Conservation (phyloP, 1,140 invertebrate species). For the Lordiphosa clarofinis region DNA sequence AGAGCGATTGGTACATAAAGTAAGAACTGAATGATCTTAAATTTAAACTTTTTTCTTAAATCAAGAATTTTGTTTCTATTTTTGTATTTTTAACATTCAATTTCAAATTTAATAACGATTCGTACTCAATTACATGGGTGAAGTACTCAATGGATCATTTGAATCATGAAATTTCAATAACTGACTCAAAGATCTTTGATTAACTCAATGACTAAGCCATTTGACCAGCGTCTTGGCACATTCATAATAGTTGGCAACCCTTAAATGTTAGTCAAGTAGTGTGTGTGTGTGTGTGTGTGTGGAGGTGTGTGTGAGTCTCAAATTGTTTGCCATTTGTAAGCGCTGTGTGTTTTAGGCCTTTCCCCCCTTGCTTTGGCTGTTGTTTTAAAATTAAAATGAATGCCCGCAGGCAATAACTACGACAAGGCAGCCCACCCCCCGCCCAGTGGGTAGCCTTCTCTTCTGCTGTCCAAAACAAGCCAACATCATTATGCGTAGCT, state of each 20-base stretch:
- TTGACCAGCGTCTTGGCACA: too few species aligned
- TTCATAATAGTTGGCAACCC: constrained; percentile 49
- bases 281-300: constrained; percentile 16
- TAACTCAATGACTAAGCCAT: too few species aligned
- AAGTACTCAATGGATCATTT: too few species aligned
- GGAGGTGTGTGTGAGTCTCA: constrained; percentile 33
- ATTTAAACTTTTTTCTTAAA: too few species aligned
- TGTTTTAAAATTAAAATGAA: constrained; percentile 79
- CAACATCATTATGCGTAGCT: constrained; percentile 76
- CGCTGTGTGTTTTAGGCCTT: constrained; percentile 68
- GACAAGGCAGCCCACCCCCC: constrained; percentile 46
- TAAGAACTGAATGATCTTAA: too few species aligned
- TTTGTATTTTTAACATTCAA: too few species aligned
- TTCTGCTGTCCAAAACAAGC: constrained; percentile 71
- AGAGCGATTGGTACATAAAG: too few species aligned
- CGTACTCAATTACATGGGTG: too few species aligned
- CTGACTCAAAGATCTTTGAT: too few species aligned
- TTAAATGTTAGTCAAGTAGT: constrained; percentile 24
- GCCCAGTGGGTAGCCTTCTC: constrained; percentile 16
- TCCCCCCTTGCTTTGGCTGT: constrained; percentile 50
- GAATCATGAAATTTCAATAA: too few species aligned
- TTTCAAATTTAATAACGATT: too few species aligned
- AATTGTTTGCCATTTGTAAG: constrained; percentile 77
- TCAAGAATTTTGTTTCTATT: too few species aligned
- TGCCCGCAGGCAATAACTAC: constrained; percentile 77